Percentiles rank a stretch among this genome's conserved stretches.
These are phyloP conservation scores for Enhydra lutris DNA, from an alignment of 2,113 vertebrate species.

Conservation along the genomic window DNA sequence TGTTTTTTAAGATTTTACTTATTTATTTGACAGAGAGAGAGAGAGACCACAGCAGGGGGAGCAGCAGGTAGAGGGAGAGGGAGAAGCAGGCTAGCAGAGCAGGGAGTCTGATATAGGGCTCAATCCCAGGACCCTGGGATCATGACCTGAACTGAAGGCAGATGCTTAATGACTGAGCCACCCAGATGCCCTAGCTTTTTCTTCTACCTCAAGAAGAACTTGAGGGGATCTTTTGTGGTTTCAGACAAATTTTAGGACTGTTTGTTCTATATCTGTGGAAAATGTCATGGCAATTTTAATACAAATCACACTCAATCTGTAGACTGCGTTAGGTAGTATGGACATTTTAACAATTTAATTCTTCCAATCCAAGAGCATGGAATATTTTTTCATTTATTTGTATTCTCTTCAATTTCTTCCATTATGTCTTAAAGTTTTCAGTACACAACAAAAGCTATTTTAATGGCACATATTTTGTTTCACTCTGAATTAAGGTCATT, in stretches of 20 bases:
- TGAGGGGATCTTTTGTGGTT: neutral
- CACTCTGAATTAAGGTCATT: slow-evolving; percentile 2
- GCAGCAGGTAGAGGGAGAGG: too few species aligned
- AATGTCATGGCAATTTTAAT: neutral
- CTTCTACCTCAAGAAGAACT: neutral
- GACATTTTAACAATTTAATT: neutral
- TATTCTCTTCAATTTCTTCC: neutral
- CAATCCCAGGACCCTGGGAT: too few species aligned
- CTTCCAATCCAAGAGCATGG: neutral
- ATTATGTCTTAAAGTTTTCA: neutral
- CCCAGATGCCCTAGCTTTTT: neutral
- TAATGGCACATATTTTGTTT: neutral
- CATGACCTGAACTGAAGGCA: too few species aligned
- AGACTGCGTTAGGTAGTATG: neutral
- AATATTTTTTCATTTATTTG: neutral
- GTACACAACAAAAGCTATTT: neutral
- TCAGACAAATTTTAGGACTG: neutral
- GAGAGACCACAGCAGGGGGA: too few species aligned
- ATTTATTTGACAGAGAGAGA: too few species aligned
- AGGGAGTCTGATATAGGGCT: too few species aligned
- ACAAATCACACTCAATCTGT: neutral
- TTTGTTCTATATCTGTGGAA: neutral
- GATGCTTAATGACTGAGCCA: too few species aligned
- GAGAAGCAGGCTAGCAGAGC: too few species aligned
- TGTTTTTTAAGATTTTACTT: neutral